Evolutionary conservation across 2,888 invertebrate genomes (phyloP).

Genomic region (Epistrophella euchroma): DNA sequence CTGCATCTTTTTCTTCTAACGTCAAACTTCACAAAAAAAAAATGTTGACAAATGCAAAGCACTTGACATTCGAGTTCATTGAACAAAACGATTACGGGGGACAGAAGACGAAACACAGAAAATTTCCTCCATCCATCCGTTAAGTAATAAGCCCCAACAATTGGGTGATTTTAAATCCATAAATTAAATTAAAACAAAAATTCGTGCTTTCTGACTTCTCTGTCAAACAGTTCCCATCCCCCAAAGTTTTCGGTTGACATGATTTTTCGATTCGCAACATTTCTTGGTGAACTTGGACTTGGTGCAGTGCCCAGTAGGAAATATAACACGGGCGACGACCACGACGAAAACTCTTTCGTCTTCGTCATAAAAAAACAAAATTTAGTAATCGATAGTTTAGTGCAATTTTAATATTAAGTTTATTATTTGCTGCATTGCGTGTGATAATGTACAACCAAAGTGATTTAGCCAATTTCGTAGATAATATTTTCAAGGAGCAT

Average conservation of each 20-base stretch:
- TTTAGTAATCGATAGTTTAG: conserved; percentile 48
- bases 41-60: background rate
- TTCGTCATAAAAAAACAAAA: conserved; percentile 1
- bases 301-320: conserved; percentile 45
- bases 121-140: conserved; percentile 15
- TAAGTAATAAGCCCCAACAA: conserved; percentile 24
- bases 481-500: conserved; percentile 55
- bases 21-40: background rate
- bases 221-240: conserved; percentile 24
- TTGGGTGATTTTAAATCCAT: conserved; percentile 33
- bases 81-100: conserved; percentile 15
- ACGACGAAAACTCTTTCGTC: background rate
- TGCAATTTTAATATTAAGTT: conserved; percentile 31
- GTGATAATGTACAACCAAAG: conserved; percentile 59
- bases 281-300: conserved; percentile 14
- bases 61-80: conserved; percentile 10
- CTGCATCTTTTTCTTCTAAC: background rate
- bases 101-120: background rate
- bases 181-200: conserved; percentile 56
- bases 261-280: conserved; percentile 49
- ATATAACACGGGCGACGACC: background rate
- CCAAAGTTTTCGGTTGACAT: conserved; percentile 51
- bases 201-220: conserved; percentile 6
- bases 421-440: background rate
- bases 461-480: conserved; percentile 46